Evolutionary conservation across 1,140 invertebrate species (phyloP), one percentile per base, ranked within the genome.

Genomic region (Lepidotrigona ventralis): DNA sequence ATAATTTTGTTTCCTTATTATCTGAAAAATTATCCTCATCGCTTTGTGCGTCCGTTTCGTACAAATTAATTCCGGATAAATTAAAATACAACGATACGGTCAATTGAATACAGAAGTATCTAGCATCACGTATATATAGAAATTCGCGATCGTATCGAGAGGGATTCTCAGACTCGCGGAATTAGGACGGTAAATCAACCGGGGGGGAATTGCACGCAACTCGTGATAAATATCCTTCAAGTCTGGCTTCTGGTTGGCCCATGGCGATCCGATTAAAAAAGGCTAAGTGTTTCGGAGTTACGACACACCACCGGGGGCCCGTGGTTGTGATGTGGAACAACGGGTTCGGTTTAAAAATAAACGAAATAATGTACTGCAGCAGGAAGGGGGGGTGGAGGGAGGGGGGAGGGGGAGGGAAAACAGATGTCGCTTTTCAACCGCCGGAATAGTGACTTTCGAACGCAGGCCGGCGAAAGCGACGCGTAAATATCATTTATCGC

Each of bases 401-500:
- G 6, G 4, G 5, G 39, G 8, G 39, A 6, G 8, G 8, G 6
- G 39, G 39, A 8, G 6, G 39, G 74, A 56, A 83, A 83, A 83
- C 81, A 83, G 74, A 83, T 83, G 81, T 83, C 74, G 75, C 74
- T 69, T 76, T 78, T 83, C 81, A 83, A 75, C 14, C 75, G 29
- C 81, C 74, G 66, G 74, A 70, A 83, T 83, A 83, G 81, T 78
- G 81, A 78, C 81, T 83, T 70, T 75, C 81, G 78, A 83, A 78
- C 78, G 81, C 75, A 51, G 54, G 54, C 75, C 39, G 81, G 56
- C 66, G 72, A 81, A 68, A 81, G 72, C 72, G 53, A 39, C 60
- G 81, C 74, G 74, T 78, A 83, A 83, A 83, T 83, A 83, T 83
- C 81, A 83, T 83, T 83, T 83, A 83, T 83, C 75, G 81, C 75